A percentile compares a stretch with the other conserved stretches of the same genome.
Evolutionary conservation across 1,140 invertebrate species (phyloP).

Genomic region (Sycobia sp.): DNA sequence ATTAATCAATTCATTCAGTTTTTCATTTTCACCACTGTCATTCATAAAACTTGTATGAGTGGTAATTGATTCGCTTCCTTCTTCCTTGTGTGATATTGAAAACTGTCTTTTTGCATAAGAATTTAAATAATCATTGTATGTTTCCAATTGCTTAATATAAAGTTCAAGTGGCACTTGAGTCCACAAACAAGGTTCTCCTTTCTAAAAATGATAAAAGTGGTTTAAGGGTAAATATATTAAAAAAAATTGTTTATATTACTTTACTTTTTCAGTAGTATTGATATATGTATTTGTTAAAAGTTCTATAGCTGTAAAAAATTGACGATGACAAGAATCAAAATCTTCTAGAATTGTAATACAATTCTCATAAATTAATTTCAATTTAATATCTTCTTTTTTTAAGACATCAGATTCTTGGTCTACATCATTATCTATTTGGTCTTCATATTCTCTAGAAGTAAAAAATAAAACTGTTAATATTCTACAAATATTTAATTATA

Average conservation of each 20-base stretch:
- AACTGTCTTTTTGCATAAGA: conserved; percentile 50
- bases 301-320: conserved; percentile 46
- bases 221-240: neutral
- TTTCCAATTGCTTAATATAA: conserved; percentile 52
- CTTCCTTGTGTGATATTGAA: conserved; percentile 23
- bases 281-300: conserved; percentile 46
- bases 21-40: conserved; percentile 44
- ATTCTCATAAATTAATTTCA: conserved; percentile 44
- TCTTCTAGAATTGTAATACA: conserved; percentile 44
- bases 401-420: conserved; percentile 44
- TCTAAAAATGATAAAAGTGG: conserved; percentile 37
- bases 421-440: conserved; percentile 48
- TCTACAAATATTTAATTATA: conserved; percentile 23
- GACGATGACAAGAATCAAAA: conserved; percentile 44
- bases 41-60: conserved; percentile 41
- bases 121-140: conserved; percentile 50
- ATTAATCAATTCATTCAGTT: conserved; percentile 39
- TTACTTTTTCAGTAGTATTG: conserved; percentile 48
- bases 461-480: conserved; percentile 12
- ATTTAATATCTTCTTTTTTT: conserved; percentile 45
- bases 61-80: conserved; percentile 26
- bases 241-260: neutral
- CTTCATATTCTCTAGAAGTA: conserved; percentile 47
- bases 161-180: conserved; percentile 52
- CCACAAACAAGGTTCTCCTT: conserved; percentile 47